Evolutionary conservation across 2,797 vertebrate species (phyloP), one percentile per base, ranked within the genome.

Genomic region (Pelochelys cantorii): DNA sequence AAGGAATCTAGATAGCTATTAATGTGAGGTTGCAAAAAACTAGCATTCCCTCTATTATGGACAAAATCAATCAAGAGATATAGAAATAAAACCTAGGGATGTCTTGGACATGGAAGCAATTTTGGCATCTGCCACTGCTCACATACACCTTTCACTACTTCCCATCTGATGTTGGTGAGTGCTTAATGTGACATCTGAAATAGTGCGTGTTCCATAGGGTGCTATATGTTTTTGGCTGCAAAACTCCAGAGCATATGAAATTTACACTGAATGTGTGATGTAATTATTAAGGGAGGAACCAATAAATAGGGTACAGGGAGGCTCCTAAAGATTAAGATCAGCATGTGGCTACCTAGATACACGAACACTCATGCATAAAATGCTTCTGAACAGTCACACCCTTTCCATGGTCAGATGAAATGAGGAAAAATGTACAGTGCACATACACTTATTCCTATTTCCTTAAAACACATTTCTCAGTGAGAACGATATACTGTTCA

Each of bases 291-390:
- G 71, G 83, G 55, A 56, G 77, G 42, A 48, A 91, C 54, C 54
- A 79, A 14, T 7, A 84, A 88, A 2, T 12, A 78, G 17, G 42
- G 56, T 29, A 91, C 88, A 90, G 86, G 62, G n/a, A 95, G 57
- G 85, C 13, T 90, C 86, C 84, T 88, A 87, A 84, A 94, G 95
- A 96, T 88, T 62, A 93, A 74, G 86, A 86, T 82, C 89, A 74
- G 81, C 59, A 90, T 74, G 94, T 85, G 81, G 92, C 68, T 55
- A 37, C 62, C 48, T 86, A 60, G 80, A 85, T 0, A 83, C 22
- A 34, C 88, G 80, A 87, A 54, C 84, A 96, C 85, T 97, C 83
- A 9, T 4, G 3, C 96, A 93, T 11, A 91, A 34, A 84, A n/a
- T 65, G 56, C 79, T 83, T 84, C 89, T 85, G 89, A 9, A 89